Base-by-base conservation (phyloP, 2,113 vertebrate genomes). In the Grammomys surdaster region DNA sequence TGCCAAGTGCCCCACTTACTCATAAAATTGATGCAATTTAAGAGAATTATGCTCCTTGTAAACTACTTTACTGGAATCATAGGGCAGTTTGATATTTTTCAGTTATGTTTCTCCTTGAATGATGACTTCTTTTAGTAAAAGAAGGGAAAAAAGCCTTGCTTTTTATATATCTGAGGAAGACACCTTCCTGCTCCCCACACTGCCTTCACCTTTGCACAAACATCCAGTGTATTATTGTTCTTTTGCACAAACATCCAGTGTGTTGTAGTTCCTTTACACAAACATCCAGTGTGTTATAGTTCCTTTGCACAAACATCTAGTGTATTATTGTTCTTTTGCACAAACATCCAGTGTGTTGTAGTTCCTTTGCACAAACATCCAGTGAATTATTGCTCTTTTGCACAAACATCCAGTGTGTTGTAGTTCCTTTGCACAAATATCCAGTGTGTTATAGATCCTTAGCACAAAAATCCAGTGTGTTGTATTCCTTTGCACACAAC, bases 11-110 rank as follows among this genome's bases (percentile, higher is more conserved):
- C 88, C 72, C 65, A 91, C 77, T 96, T 96, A 90, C 67, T 93
- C 90, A 92, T 95, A 89, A 97, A 96, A 93, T 95, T 69, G 85
- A 88, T 92, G 81, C 85, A 84, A 91, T 95, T 94, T 95, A 65
- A 96, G 92, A 94, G 94, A 95, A 92, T 94, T 94, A 82, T 86
- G 58, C 80, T 86, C 48, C 31, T 93, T 93, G 69, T 13, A 91
- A 93, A 76, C 46, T 87, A 63, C 95, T 95, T 82, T 94, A 60
- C 85, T 89, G 86, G 76, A 97, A 89, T 93, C 75, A 90, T 75
- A 97, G 67, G 17, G 40, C 31, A 92, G 54, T 70, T 88, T 82
- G 54, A 69, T 82, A 63, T 95, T 91, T 90, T 93, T 75, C 36
- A 78, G 67, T 89, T 94, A 76, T 78, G 22, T 70, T 93, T 94